Evolutionary conservation across 2,888 invertebrate species (phyloP), one percentile per base, ranked within the genome.

Genomic region (Parochlus steinenii): DNA sequence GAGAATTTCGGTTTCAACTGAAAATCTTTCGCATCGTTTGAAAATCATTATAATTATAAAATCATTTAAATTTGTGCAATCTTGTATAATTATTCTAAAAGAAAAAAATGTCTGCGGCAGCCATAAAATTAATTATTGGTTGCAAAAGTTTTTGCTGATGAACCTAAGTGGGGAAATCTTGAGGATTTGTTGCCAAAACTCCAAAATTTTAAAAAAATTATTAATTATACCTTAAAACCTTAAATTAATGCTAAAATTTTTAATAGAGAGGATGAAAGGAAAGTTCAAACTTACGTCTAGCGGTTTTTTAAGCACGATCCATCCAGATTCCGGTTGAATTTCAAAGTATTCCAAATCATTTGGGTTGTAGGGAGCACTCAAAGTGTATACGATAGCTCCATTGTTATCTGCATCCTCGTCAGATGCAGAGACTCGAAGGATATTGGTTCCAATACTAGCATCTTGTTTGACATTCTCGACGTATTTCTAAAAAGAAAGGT

Each of bases 361-460:
- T 8, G 83, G 78, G 57, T 89, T 86, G 49, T 78, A 79, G 2
- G 86, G 83, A 25, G 90, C 85, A 48, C 81, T 87, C 48, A 93
- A 62, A 27, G 86, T 82, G 56, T 92, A 93, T 11, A 85, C 74
- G 51, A 93, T 90, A 38, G 87, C 89, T 16, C 93, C 92, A 58
- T 97, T 97, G 56, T 86, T 85, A 52, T 93, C 93, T 22, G 90
- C 89, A 65, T 95, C 95, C 61, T 92, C 92, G 55, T 92, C 92
- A 27, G 90, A 92, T 41, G 93, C 92, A 12, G 92, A 93, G 18
- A 93, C 90, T 52, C 90, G 72, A 43, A 90, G 65, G 48, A 92
- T 90, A 57, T 90, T 90, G 16, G 89, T 89, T 43, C 89, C 90
- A 49, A 87, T 87, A 60, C 86, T 89, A 41, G 90, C 90, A 56